Conservation (phyloP, 1,140 invertebrate genomes). For the Trachymyrmex cornetzi region DNA sequence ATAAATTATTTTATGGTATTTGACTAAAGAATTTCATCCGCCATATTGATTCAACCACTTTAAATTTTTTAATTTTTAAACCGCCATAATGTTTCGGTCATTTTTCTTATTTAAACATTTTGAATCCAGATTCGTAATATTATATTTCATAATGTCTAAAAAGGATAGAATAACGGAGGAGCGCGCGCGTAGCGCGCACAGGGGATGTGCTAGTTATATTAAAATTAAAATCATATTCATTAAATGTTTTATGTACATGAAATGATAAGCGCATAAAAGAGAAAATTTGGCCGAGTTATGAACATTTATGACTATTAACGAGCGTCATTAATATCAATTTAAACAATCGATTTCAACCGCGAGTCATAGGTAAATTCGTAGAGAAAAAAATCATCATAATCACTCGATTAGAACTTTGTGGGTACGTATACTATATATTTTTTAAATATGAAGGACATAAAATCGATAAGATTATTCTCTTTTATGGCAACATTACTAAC, state of each 20-base stretch:
- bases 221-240: neutral
- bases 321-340: conserved; percentile 14
- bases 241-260: neutral
- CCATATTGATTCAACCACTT: too few relatives aligned
- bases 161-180: too few relatives aligned
- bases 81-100: too few relatives aligned
- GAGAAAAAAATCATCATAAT: neutral
- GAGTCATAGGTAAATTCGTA: neutral
- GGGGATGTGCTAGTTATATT: too few relatives aligned
- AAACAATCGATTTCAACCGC: conserved; percentile 29
- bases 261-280: conserved; percentile 6
- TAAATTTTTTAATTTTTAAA: too few relatives aligned
- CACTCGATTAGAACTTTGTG: neutral
- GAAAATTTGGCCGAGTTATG: neutral
- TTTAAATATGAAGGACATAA: neutral
- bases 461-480: neutral
- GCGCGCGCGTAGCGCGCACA: too few relatives aligned
- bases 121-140: too few relatives aligned
- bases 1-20: too few relatives aligned
- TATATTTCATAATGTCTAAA: too few relatives aligned
- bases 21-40: too few relatives aligned
- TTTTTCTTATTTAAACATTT: too few relatives aligned
- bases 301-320: neutral
- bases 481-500: neutral
- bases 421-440: neutral